A percentile compares a stretch with the other conserved stretches of the same genome.
Conservation (phyloP, 1,140 invertebrate species). For the Aporrectodea caliginosa region DNA sequence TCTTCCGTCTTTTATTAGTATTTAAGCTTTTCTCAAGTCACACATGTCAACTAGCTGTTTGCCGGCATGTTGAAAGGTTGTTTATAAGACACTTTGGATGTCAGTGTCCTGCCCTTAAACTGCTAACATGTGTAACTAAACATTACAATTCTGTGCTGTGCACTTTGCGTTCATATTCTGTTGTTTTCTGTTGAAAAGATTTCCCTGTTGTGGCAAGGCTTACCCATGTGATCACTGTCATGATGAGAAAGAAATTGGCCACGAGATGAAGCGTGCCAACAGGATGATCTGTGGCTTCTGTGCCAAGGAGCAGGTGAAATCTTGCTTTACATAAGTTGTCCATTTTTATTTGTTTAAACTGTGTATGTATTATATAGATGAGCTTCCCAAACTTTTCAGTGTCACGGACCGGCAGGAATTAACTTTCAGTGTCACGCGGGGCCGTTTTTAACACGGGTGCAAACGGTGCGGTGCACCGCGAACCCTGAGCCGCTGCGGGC, state of each 20-base stretch:
- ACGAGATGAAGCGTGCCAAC: constrained; percentile 55
- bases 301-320: constrained; percentile 53
- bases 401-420: too few species aligned
- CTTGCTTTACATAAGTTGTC: background rate
- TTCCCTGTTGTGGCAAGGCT: constrained; percentile 56
- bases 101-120: too few species aligned
- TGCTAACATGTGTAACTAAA: too few species aligned
- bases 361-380: background rate
- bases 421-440: background rate
- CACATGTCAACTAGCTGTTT: too few species aligned
- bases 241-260: constrained; percentile 51
- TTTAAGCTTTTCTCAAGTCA: too few species aligned
- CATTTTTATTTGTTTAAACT: background rate
- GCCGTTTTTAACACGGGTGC: background rate
- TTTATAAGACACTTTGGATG: too few species aligned
- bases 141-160: too few species aligned
- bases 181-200: constrained; percentile 38
- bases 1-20: too few species aligned
- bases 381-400: background rate
- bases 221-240: constrained; percentile 58
- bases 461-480: too few species aligned
- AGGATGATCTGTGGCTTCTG: constrained; percentile 58
- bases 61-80: too few species aligned
- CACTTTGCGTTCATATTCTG: too few species aligned
- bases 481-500: too few species aligned